A percentile compares a stretch with the other conserved stretches of the same genome.
These are phyloP conservation scores for Netelia fuscicornis DNA, from an alignment of 2,888 invertebrate genomes.

Conservation along the genomic window DNA sequence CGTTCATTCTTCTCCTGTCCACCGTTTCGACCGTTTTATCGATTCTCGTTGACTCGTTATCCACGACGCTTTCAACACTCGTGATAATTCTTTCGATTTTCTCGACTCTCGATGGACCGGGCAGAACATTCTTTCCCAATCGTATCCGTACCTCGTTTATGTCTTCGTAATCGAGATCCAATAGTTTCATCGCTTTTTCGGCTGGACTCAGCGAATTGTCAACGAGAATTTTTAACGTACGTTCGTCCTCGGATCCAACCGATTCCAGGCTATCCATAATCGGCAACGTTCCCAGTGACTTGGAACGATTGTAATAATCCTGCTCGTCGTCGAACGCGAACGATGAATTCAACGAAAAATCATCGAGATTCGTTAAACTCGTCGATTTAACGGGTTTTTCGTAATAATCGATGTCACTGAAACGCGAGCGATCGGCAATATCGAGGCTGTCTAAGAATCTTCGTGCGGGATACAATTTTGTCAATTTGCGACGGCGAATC, in stretches of 20 bases:
- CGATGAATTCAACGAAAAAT: slow-evolving; percentile 45
- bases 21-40: not conserved
- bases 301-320: slow-evolving; percentile 49
- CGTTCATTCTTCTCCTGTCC: not conserved
- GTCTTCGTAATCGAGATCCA: slow-evolving; percentile 73
- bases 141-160: slow-evolving; percentile 58
- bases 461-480: slow-evolving; percentile 8
- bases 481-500: slow-evolving; percentile 56
- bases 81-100: slow-evolving; percentile 20
- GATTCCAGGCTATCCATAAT: slow-evolving; percentile 69
- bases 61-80: slow-evolving; percentile 21
- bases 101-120: slow-evolving; percentile 3
- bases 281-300: slow-evolving; percentile 72
- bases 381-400: slow-evolving; percentile 53
- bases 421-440: slow-evolving; percentile 23
- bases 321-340: slow-evolving; percentile 46
- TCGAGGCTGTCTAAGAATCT: not conserved
- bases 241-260: slow-evolving; percentile 61
- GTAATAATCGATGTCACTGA: slow-evolving; percentile 33
- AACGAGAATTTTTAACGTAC: slow-evolving; percentile 56
- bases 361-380: slow-evolving; percentile 69
- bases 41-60: slow-evolving; percentile 1
- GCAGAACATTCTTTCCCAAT: slow-evolving; percentile 37
- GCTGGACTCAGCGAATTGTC: slow-evolving; percentile 66
- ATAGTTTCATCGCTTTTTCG: slow-evolving; percentile 74